Evolutionary conservation across 2,888 invertebrate species (phyloP).

Genomic region (Cyrtodaria siliqua): DNA sequence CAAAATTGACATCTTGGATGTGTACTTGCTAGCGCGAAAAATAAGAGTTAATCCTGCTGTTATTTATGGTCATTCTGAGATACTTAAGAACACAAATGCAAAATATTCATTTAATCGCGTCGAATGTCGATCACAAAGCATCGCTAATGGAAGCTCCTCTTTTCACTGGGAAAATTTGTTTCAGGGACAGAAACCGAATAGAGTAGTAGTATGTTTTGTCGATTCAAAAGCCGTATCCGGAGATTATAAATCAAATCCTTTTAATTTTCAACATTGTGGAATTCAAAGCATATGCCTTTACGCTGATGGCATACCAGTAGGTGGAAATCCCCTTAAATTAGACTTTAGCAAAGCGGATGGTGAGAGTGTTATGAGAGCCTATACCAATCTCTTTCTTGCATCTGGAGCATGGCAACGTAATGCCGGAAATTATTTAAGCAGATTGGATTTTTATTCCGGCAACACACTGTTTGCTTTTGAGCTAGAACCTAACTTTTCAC

Average conservation of each 20-base stretch:
- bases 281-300: slow-evolving; percentile 27
- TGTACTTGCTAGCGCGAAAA: slow-evolving; percentile 32
- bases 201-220: slow-evolving; percentile 31
- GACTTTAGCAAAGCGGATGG: slow-evolving; percentile 17
- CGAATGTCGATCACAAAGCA: slow-evolving; percentile 26
- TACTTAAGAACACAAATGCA: slow-evolving; percentile 20
- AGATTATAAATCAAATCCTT: slow-evolving; percentile 32
- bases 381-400: slow-evolving; percentile 18
- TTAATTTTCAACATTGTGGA: slow-evolving; percentile 28
- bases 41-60: slow-evolving; percentile 50
- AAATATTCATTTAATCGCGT: slow-evolving; percentile 23
- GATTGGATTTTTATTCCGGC: slow-evolving; percentile 7
- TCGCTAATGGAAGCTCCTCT: slow-evolving; percentile 11
- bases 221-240: slow-evolving; percentile 20
- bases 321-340: slow-evolving; percentile 26
- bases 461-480: slow-evolving; percentile 33
- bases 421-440: slow-evolving; percentile 14
- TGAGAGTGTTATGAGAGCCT: slow-evolving; percentile 11
- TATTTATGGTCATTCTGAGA: slow-evolving; percentile 39
- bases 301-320: slow-evolving; percentile 24
- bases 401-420: slow-evolving; percentile 20
- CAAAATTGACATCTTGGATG: slow-evolving; percentile 11
- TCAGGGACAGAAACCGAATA: slow-evolving; percentile 27
- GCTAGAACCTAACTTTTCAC: slow-evolving; percentile 28
- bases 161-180: slow-evolving; percentile 43